phyloP scores from a whole-genome alignment of 1,140 invertebrate genomes.

The Drosophila watanabei region DNA sequence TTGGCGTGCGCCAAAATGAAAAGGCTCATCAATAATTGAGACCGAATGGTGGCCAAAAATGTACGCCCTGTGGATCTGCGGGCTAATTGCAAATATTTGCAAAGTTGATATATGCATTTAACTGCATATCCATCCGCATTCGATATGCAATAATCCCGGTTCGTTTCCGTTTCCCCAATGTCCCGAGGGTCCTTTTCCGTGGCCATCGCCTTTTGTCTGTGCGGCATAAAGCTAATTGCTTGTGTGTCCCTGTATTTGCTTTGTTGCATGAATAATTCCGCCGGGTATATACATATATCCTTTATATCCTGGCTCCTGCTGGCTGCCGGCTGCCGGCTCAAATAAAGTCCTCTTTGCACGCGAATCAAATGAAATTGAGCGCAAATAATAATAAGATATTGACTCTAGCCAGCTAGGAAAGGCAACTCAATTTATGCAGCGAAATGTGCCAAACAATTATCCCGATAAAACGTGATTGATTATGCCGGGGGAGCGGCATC shows the following conservation, averaged over 20 bases:
- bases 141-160: constrained; percentile 32
- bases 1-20: constrained; percentile 19
- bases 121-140: constrained; percentile 21
- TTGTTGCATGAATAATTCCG: constrained; percentile 36
- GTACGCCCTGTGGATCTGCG: not conserved
- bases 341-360: constrained; percentile 26
- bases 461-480: constrained; percentile 74
- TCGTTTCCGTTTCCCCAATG: too few relatives aligned
- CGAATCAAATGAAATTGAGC: constrained; percentile 63
- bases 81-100: constrained; percentile 49
- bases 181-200: constrained; percentile 19
- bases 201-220: constrained; percentile 25
- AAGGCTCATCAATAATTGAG: constrained; percentile 46
- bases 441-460: constrained; percentile 67
- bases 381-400: constrained; percentile 70
- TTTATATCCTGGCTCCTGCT: not conserved
- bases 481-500: constrained; percentile 35
- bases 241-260: constrained; percentile 21
- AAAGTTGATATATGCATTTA: constrained; percentile 20
- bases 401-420: constrained; percentile 34
- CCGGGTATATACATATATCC: too few relatives aligned
- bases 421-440: constrained; percentile 59
- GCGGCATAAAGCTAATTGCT: constrained; percentile 38
- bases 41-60: constrained; percentile 35
- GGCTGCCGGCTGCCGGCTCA: constrained; percentile 5